These are phyloP conservation scores for Caenorhabditis latens DNA, from an alignment of 1,140 invertebrate genomes.

Conservation along the genomic window DNA sequence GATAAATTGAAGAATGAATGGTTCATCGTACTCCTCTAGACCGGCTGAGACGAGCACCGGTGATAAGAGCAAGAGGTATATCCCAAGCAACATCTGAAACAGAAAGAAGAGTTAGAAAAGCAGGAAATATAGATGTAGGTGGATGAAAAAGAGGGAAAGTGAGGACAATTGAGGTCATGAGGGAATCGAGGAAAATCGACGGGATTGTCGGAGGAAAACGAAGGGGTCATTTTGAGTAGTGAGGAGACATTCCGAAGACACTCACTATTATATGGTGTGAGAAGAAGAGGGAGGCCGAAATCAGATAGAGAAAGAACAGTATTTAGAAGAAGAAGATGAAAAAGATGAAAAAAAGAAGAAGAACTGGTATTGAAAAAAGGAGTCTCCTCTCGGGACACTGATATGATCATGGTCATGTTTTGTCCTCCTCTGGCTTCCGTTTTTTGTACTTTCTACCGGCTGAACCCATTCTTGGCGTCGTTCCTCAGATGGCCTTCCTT, in stretches of 20 bases:
- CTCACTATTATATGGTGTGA: slow-evolving; percentile 51
- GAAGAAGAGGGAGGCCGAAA: slow-evolving; percentile 13
- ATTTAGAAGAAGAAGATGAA: slow-evolving; percentile 21
- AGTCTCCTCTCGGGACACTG: slow-evolving; percentile 24
- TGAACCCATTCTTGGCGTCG: neutral
- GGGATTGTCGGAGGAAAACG: slow-evolving; percentile 25
- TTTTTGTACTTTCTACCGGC: slow-evolving; percentile 39
- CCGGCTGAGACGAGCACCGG: slow-evolving; percentile 8
- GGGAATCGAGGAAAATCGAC: neutral
- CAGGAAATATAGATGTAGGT: neutral
- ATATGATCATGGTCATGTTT: slow-evolving; percentile 52
- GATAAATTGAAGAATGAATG: slow-evolving; percentile 57
- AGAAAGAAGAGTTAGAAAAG: slow-evolving; percentile 3
- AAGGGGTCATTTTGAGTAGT: slow-evolving; percentile 29
- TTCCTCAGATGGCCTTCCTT: neutral
- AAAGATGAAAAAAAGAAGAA: slow-evolving; percentile 11
- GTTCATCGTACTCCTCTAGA: slow-evolving; percentile 57
- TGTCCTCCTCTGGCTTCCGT: slow-evolving; percentile 24
- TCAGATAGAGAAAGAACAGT: slow-evolving; percentile 11
- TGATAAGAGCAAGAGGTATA: slow-evolving; percentile 51
- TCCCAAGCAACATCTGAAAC: slow-evolving; percentile 42
- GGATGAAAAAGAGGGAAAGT: slow-evolving; percentile 21
- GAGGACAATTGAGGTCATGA: slow-evolving; percentile 53
- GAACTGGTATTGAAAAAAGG: slow-evolving; percentile 48
- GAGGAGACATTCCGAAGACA: slow-evolving; percentile 38